Evolutionary conservation across 2,888 invertebrate genomes (phyloP), one percentile per base, ranked within the genome.

Genomic region (Morpho helenor): DNA sequence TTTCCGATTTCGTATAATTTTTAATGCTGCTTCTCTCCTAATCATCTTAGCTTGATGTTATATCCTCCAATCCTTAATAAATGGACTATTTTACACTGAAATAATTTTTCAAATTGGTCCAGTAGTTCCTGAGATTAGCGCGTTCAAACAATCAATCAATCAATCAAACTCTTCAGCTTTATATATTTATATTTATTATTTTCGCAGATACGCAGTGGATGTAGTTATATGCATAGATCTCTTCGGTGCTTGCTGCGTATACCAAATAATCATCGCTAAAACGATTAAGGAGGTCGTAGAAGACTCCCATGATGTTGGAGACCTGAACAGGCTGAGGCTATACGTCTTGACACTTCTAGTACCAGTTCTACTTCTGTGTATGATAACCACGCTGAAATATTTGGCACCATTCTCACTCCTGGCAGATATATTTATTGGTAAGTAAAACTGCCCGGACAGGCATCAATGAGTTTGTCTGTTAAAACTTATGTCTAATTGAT

Each of bases 211-310:
- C 50, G 79, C 84, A 50, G 87, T 89, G 6, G 89, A 89, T 60
- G 3, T 76, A 3, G 74, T 70, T 8, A 86, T 89, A 40, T 88
- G 88, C 61, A 75, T 89, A 50, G 89, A 89, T 51, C 70, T 89
- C 0, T 89, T 89, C 48, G 89, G 89, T 0, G 86, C 89, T 0
- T 89, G 89, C 62, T 86, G 86, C 60, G 87, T 87, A 0, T 90
- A 89, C 65, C 82, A 86, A 59, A 86, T 89, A 43, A 88, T 89
- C 22, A 89, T 88, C 67, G 88, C 87, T 0, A 86, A 87, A 63
- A 84, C 88, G 0, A 78, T 88, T 5, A 79, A 82, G 54, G 85
- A 86, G 60, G 63, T 89, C 2, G 66, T 80, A 0, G 77, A 81
- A 47, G 73, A 71, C 3, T 61, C 67, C 0, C 68, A 72, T 0